Conservation (phyloP, 2,113 vertebrate genomes). For the Oenanthe oenanthe region DNA sequence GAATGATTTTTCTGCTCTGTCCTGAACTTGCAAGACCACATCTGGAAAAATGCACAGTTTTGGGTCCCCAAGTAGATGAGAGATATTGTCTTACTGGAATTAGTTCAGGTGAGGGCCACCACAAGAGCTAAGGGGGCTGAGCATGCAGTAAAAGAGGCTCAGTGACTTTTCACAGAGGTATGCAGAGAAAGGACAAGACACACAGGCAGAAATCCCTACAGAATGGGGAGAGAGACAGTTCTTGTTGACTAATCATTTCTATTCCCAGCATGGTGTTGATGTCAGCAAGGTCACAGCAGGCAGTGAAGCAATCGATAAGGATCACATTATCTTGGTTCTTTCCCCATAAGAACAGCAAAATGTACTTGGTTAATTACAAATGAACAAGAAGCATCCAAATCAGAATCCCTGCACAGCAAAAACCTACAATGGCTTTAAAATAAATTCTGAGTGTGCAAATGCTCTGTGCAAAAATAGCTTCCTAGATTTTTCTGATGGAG, state of each 20-base stretch:
- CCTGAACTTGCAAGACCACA: background rate
- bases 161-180: background rate
- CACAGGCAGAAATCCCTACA: background rate
- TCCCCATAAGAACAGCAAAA: background rate
- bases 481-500: background rate
- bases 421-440: background rate
- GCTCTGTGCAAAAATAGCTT: background rate
- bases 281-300: conserved; percentile 39
- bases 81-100: background rate
- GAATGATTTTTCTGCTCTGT: background rate
- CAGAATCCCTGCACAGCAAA: background rate
- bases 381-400: background rate
- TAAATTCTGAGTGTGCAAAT: background rate
- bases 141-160: background rate
- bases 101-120: background rate
- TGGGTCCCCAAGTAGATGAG: background rate
- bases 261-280: background rate
- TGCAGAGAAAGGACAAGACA: background rate
- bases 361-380: background rate
- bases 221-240: background rate
- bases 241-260: conserved; percentile 47
- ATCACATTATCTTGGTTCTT: background rate
- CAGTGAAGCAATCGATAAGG: background rate
- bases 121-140: background rate
- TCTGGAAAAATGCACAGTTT: background rate